Evolutionary conservation across 1,140 invertebrate species (phyloP).

Genomic region (Macrotrachela quadricornifera): DNA sequence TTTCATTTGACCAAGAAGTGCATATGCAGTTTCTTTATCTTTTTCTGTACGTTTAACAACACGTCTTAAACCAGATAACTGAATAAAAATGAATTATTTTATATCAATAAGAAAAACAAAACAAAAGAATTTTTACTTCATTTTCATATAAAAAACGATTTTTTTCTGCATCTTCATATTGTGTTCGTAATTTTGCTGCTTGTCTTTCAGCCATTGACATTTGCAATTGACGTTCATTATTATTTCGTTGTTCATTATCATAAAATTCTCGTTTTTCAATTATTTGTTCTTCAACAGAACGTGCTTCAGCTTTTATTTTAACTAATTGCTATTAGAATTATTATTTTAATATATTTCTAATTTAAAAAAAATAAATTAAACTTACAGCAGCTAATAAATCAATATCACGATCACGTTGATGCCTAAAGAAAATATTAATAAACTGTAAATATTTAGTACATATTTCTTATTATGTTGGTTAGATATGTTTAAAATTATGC

Average conservation of each 20-base stretch:
- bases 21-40: no score
- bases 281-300: conserved; percentile 18
- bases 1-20: no score
- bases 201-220: conserved; percentile 22
- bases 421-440: no score
- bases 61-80: background rate
- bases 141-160: conserved; percentile 17
- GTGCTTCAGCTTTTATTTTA: conserved; percentile 19
- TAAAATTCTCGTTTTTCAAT: conserved; percentile 25
- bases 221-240: conserved; percentile 24
- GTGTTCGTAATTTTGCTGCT: conserved; percentile 16
- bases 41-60: no score
- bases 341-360: background rate
- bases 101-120: background rate
- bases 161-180: conserved; percentile 12
- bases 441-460: no score
- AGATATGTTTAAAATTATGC: no score
- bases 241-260: conserved; percentile 26
- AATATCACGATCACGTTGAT: background rate
- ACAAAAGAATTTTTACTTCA: conserved; percentile 16
- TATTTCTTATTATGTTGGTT: no score
- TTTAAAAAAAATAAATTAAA: background rate
- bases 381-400: background rate
- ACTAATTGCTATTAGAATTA: conserved; percentile 20
- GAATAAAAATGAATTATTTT: background rate